phyloP scores from a whole-genome alignment of 2,797 vertebrate genomes.

The Allobates femoralis region DNA sequence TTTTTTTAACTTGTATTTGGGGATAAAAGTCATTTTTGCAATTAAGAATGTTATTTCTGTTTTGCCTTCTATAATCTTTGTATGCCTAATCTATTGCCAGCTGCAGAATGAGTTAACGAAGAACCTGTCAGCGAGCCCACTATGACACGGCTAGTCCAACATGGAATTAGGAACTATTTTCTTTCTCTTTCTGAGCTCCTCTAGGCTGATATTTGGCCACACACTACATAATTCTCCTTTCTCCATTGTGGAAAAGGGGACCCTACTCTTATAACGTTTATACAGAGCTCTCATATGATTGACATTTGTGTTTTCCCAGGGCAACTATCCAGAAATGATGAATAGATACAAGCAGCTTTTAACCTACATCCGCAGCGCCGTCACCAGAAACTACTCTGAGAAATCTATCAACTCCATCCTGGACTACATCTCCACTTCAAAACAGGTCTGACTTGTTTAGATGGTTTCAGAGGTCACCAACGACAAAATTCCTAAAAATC shows the following conservation, averaged over 20 bases:
- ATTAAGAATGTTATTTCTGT: too few relatives aligned
- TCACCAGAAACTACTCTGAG: constrained; percentile 99
- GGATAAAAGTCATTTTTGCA: too few relatives aligned
- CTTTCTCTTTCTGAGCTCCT: too few relatives aligned
- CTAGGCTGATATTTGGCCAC: too few relatives aligned
- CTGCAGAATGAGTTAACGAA: too few relatives aligned
- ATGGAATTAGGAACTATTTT: too few relatives aligned
- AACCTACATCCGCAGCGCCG: constrained; percentile 97
- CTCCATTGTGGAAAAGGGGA: neutral
- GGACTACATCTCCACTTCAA: constrained; percentile 99
- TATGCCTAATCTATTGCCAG: too few relatives aligned
- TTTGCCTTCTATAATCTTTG: too few relatives aligned
- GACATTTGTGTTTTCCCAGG: constrained; percentile 74
- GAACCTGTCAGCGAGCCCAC: too few relatives aligned
- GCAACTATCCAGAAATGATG: constrained; percentile 99
- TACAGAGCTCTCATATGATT: neutral
- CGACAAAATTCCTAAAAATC: neutral
- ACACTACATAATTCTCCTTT: too few relatives aligned
- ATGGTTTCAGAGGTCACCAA: neutral
- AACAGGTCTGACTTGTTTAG: constrained; percentile 84
- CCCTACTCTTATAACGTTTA: neutral
- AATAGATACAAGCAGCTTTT: constrained; percentile 98
- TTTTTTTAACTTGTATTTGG: too few relatives aligned
- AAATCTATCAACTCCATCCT: constrained; percentile 99
- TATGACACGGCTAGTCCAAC: too few relatives aligned